Evolutionary conservation across 2,113 vertebrate species (phyloP), one percentile per base, ranked within the genome.

Genomic region (Gallinago paraguaiae): DNA sequence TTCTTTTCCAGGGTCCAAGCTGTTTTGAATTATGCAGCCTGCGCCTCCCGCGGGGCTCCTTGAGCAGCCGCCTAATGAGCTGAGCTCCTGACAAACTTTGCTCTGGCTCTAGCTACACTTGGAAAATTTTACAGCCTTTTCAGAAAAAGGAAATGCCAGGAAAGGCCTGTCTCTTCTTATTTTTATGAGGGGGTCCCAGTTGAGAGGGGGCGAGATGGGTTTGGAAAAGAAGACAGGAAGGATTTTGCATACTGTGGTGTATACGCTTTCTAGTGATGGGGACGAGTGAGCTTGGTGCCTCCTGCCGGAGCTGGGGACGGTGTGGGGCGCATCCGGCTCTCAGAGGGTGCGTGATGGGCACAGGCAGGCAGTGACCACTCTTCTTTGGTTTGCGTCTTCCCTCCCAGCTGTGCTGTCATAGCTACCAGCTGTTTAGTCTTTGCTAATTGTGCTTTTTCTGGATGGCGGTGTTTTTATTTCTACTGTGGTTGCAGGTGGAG

Each of bases 81-180:
- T 94, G 95, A 97, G 96, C 95, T 95, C 88, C 88, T 97, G 96
- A 97, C 96, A 96, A 94, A 95, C 95, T 97, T 94, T 92, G 57
- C 88, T 92, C 92, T 95, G 95, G 78, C 94, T 92, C 95, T 90
- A 94, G 95, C 96, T 96, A 11, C 3, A 70, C 93, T 97, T 92
- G 95, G 95, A 96, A 96, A 95, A 88, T 97, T 97, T 97, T 97
- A 97, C 93, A 96, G 94, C 95, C 95, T 96, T 96, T 97, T 96
- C 96, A 94, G 87, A 95, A 92, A 92, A 95, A 97, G 97, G 97
- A 97, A 97, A 97, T 97, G 95, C 96, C 97, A 94, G 89, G 71
- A 92, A 97, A 94, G 76, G 94, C 92, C 95, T 96, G 93, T 94
- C 96, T 97, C 97, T 95, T 83, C 89, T 93, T 95, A 88, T 65